Evolutionary conservation across 2,888 invertebrate genomes (phyloP).

Genomic region (Elegia similella): DNA sequence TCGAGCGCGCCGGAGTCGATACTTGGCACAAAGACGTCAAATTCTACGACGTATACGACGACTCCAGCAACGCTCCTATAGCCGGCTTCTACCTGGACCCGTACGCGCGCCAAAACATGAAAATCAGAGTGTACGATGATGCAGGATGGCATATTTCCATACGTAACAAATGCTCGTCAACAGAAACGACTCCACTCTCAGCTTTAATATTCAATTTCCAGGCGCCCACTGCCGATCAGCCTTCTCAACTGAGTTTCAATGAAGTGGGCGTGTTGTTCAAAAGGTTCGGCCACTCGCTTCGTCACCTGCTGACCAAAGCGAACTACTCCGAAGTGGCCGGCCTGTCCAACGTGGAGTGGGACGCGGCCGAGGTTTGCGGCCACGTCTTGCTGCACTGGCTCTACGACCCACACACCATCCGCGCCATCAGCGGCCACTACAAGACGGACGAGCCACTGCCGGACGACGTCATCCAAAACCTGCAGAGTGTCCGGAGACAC

Average conservation of each 20-base stretch:
- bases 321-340: constrained; percentile 93
- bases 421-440: constrained; percentile 87
- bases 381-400: constrained; percentile 92
- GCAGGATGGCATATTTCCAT: constrained; percentile 91
- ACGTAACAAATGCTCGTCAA: constrained; percentile 85
- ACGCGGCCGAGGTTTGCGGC: constrained; percentile 92
- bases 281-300: constrained; percentile 93
- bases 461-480: constrained; percentile 82
- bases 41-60: constrained; percentile 90
- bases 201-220: constrained; percentile 93
- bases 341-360: constrained; percentile 95
- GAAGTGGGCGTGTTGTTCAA: constrained; percentile 90
- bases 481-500: constrained; percentile 85
- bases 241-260: constrained; percentile 87
- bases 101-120: constrained; percentile 85
- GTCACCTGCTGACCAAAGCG: constrained; percentile 91
- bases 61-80: constrained; percentile 82
- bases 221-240: constrained; percentile 83
- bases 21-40: constrained; percentile 94
- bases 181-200: constrained; percentile 86
- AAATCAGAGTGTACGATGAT: constrained; percentile 81
- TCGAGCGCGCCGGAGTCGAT: constrained; percentile 84
- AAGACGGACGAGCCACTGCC: constrained; percentile 87
- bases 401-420: constrained; percentile 82
- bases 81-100: constrained; percentile 95